Evolutionary conservation across 2,888 invertebrate genomes (phyloP).

Genomic region (Phrixothrix hirtus): DNA sequence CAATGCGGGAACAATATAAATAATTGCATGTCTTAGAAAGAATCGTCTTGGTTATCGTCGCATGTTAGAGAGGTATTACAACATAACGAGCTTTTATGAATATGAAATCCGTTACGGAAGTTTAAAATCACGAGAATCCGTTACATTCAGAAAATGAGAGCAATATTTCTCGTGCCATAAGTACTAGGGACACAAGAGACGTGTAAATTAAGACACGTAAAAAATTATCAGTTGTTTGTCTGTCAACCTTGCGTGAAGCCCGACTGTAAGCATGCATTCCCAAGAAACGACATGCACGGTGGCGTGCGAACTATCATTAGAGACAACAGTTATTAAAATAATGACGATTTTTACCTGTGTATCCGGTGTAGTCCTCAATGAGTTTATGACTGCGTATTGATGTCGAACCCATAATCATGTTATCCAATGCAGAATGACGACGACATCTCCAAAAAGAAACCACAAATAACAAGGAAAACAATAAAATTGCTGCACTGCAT

Average conservation of each 20-base stretch:
- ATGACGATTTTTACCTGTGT: constrained; percentile 41
- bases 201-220: constrained; percentile 22
- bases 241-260: constrained; percentile 26
- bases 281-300: constrained; percentile 25
- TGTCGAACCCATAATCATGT: constrained; percentile 65
- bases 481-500: constrained; percentile 61
- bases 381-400: constrained; percentile 65
- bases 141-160: constrained; percentile 20
- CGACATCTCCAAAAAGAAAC: constrained; percentile 63
- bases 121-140: constrained; percentile 32
- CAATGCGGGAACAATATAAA: constrained; percentile 29
- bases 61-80: constrained; percentile 39
- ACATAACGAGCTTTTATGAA: constrained; percentile 40
- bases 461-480: constrained; percentile 59
- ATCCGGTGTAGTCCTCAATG: constrained; percentile 61
- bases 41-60: constrained; percentile 34
- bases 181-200: constrained; percentile 8
- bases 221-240: constrained; percentile 17
- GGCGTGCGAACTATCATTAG: constrained; percentile 28
- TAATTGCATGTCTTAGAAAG: constrained; percentile 27
- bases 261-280: constrained; percentile 14
- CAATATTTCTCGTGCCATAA: constrained; percentile 16
- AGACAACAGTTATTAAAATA: constrained; percentile 22
- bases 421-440: constrained; percentile 58
- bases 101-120: constrained; percentile 40